Evolutionary conservation across 2,113 vertebrate genomes (phyloP), one percentile per base, ranked within the genome.

Genomic region (Tragelaphus imberbis): DNA sequence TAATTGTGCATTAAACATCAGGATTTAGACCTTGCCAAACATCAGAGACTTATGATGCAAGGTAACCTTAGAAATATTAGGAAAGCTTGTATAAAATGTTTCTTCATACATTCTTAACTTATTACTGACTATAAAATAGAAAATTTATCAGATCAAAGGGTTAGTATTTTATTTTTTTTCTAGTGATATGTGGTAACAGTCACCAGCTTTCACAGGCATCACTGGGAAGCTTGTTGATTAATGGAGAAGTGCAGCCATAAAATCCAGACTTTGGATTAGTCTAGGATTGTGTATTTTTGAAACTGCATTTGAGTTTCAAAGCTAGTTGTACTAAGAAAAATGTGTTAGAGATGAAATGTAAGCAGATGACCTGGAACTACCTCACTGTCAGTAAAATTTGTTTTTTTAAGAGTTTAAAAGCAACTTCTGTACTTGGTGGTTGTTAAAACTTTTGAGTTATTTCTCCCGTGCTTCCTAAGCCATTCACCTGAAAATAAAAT

Each of bases 331-430:
- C 33, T 91, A 87, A 89, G 58, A 90, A 94, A 44, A 94, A 59
- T 91, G 65, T 97, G 91, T 90, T 91, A 15, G 88, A 65, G 56
- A 75, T 90, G 80, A 95, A 88, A 63, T 88, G 21, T 84, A 82
- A 89, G 77, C 91, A 91, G 80, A 53, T 97, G 75, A 94, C 85
- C 79, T 92, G 13, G 79, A 95, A 40, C 97, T 96, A 97, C 96
- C 97, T 98, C 98, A 95, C 23, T 82, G 58, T 88, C 79, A 49
- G 55, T 95, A 65, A 93, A 79, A 86, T 71, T 84, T 92, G 40
- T 55, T 63, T 96, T 77, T 92, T 80, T 40, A 55, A 71, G 93
- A 56, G 2, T 86, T 47, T 97, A 75, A 94, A 95, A 58, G 92
- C 14, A 86, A 47, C 56, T 91, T 92, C 33, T 79, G 8, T 84